Percentiles rank a stretch among this genome's conserved stretches.
phyloP scores from a whole-genome alignment of 2,888 invertebrate species.

The Trachelus iudaicus region DNA sequence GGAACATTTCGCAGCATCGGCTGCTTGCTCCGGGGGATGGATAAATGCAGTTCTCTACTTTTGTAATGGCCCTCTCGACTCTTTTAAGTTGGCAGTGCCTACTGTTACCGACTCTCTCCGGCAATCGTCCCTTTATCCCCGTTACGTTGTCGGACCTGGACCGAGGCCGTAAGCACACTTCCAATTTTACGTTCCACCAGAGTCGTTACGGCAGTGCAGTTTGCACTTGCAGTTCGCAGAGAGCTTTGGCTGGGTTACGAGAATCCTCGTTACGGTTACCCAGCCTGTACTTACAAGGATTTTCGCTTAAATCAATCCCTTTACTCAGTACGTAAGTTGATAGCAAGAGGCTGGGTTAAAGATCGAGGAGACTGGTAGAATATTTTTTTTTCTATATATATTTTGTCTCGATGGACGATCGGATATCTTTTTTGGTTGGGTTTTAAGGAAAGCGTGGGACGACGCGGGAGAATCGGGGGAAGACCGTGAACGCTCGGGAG shows the following conservation, averaged over 20 bases:
- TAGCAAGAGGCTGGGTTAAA: not conserved
- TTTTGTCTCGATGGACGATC: not conserved
- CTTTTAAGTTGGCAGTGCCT: not conserved
- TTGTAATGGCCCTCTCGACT: not conserved
- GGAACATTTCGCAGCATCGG: not conserved
- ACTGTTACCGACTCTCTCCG: not conserved
- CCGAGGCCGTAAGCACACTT: not conserved
- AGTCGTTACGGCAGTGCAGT: slow-evolving; percentile 4
- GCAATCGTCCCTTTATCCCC: not conserved
- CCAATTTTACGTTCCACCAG: not conserved
- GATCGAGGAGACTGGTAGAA: not conserved
- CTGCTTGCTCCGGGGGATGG: not conserved
- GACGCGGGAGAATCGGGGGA: not conserved
- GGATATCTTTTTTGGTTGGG: not conserved
- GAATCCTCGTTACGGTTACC: not conserved
- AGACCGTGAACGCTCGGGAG: not conserved
- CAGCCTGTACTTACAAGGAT: not conserved
- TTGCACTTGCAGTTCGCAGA: not conserved
- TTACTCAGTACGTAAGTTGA: not conserved
- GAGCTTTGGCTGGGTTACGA: not conserved
- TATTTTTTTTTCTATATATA: not conserved
- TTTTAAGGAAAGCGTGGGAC: not conserved
- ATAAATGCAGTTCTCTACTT: slow-evolving; percentile 49
- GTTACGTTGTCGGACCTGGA: not conserved
- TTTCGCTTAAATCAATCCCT: not conserved